Percentiles rank a stretch among this genome's conserved stretches.
phyloP scores from a whole-genome alignment of 2,888 invertebrate genomes.

The Tinea pellionella region DNA sequence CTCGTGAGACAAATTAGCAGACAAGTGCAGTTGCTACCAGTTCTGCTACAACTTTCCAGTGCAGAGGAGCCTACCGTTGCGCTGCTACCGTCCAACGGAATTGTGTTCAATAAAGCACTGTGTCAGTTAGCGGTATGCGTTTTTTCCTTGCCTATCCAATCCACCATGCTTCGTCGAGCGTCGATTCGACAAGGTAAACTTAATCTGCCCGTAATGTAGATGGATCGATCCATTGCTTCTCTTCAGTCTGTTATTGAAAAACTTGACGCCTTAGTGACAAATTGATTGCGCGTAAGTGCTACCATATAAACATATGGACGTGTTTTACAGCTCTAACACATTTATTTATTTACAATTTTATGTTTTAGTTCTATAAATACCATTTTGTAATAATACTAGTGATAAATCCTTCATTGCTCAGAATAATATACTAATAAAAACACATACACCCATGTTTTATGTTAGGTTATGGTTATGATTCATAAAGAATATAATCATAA shows the following conservation, averaged over 20 bases:
- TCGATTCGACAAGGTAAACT: conserved; percentile 37
- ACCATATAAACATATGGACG: not conserved
- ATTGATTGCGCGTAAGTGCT: conserved; percentile 8
- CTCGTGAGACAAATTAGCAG: conserved; percentile 12
- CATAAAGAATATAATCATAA: not conserved
- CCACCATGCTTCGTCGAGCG: conserved; percentile 31
- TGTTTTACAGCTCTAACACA: not conserved
- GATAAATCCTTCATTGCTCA: not conserved
- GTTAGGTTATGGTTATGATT: not conserved
- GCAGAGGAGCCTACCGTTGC: conserved; percentile 26
- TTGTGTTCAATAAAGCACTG: conserved; percentile 61
- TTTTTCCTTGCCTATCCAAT: conserved; percentile 43
- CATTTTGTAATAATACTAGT: not conserved
- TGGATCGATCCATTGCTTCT: conserved; percentile 7
- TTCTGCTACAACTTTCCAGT: not conserved
- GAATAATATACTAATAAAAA: not conserved
- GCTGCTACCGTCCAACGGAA: conserved; percentile 36
- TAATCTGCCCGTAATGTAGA: conserved; percentile 12
- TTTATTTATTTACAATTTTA: not conserved
- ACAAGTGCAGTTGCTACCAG: conserved; percentile 6
- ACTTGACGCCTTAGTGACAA: conserved; percentile 8
- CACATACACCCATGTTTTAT: not conserved
- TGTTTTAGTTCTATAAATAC: no score
- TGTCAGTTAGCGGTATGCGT: conserved; percentile 62
- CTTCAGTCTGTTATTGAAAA: not conserved